Evolutionary conservation across 2,797 vertebrate species (phyloP), one percentile per base, ranked within the genome.

Genomic region (Macroramphosus scolopax): DNA sequence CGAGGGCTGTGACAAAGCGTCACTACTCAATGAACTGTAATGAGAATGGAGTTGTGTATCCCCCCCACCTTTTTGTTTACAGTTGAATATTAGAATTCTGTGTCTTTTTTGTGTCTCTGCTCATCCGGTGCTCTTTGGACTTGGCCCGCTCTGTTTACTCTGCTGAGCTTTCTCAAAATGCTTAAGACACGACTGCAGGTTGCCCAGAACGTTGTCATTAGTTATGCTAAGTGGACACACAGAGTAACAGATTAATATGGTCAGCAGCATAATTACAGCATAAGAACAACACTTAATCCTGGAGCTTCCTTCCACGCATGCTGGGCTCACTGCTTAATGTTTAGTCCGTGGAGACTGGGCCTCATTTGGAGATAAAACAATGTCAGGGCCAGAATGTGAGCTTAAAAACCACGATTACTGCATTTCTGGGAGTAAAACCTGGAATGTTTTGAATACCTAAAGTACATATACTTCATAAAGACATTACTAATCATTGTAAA

Each of bases 251-350:
- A 78, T 82, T 78, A 79, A 79, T 76, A 64, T 67, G 58, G 72
- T 66, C 63, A 72, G 66, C 54, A 63, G 56, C 51, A 61, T 78
- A 76, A 85, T 77, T 77, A 82, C 55, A 81, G 58, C 31, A 58
- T 17, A 45, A 68, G 63, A 77, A 75, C 66, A 77, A 68, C 75
- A 71, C 61, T 74, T 83, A 75, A 81, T 80, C 72, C 77, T 56
- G 50, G 58, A 54, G 61, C 58, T 78, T 69, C 66, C 43, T 68
- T 45, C 28, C 54, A 64, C 49, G 62, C 42, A 68, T 14, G 13
- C 49, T 39, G 32, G 22, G 12, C n/a, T 47, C 36, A 63, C 42
- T 54, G 55, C 57, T 43, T 25, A 52, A 56, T 67, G 24, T 68
- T 77, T 37, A 29, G 43, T 61, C 22, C 15, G 18, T 13, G 7